A percentile compares a stretch with the other conserved stretches of the same genome.
Conservation (phyloP, 2,113 vertebrate genomes). For the Tetrax tetrax region DNA sequence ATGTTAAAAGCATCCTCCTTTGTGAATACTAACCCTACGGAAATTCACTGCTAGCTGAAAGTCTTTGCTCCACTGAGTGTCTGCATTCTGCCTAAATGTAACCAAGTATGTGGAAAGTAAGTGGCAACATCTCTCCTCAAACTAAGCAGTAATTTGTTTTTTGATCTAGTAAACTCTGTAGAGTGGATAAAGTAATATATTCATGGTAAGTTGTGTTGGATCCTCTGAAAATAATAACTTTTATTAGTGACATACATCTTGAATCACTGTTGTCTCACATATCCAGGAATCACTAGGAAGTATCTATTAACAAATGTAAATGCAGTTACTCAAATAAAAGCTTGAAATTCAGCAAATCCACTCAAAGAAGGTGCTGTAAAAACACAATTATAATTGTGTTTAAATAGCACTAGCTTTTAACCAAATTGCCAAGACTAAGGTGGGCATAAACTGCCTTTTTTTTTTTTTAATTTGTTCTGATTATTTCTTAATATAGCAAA, state of each 20-base stretch:
- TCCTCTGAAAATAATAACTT: conserved; percentile 27
- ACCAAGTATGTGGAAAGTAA: not conserved
- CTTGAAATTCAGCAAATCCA: conserved; percentile 21
- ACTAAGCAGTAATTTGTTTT: conserved; percentile 22
- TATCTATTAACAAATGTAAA: not conserved
- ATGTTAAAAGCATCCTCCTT: not conserved
- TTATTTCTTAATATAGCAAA: conserved; percentile 54
- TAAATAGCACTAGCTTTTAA: conserved; percentile 44
- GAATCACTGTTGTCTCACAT: conserved; percentile 7
- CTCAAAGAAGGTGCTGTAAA: not conserved
- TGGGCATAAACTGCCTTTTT: not conserved
- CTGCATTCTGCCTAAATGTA: not conserved
- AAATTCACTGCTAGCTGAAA: conserved; percentile 12
- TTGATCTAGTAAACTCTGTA: not conserved
- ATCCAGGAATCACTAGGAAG: not conserved
- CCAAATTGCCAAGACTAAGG: conserved; percentile 42
- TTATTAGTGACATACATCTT: conserved; percentile 19
- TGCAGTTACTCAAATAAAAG: conserved; percentile 54
- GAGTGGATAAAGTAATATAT: conserved; percentile 24
- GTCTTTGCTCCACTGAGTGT: not conserved
- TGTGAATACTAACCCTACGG: not conserved
- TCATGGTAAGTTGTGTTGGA: not conserved
- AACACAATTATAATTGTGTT: not conserved
- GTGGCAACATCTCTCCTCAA: not conserved
- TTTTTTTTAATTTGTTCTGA: conserved; percentile 48